phyloP scores from a whole-genome alignment of 2,888 invertebrate genomes.

The Ophion obscuratus region DNA sequence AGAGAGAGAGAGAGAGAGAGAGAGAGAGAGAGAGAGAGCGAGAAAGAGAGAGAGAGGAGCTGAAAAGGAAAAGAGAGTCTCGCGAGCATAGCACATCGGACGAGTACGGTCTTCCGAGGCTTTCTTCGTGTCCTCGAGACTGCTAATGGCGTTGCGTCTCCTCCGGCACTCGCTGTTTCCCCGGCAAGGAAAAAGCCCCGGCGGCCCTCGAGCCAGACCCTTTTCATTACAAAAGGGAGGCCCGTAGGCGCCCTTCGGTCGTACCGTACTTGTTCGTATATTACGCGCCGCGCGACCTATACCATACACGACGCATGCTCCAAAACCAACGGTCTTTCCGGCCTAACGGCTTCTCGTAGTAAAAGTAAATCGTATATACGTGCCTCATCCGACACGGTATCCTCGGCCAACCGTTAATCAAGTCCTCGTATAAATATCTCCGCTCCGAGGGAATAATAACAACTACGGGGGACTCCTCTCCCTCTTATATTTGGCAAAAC shows the following conservation, averaged over 20 bases:
- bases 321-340: constrained; percentile 36
- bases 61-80: constrained; percentile 2
- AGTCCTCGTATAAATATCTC: constrained; percentile 59
- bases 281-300: not conserved
- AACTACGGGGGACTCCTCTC: constrained; percentile 7
- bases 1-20: not conserved
- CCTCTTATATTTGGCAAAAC: constrained; percentile 33
- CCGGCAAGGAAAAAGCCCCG: constrained; percentile 46
- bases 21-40: not conserved
- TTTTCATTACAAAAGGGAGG: constrained; percentile 51
- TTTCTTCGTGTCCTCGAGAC: constrained; percentile 61
- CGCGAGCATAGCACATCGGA: constrained; percentile 23
- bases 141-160: constrained; percentile 64
- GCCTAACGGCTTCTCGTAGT: constrained; percentile 29
- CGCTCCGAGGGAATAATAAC: constrained; percentile 44
- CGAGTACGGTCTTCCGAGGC: constrained; percentile 6
- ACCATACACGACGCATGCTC: constrained; percentile 7
- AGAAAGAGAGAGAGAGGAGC: not conserved
- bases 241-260: constrained; percentile 46
- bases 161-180: constrained; percentile 19
- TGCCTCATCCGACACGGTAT: not conserved
- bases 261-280: not conserved
- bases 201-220: constrained; percentile 50
- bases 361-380: constrained; percentile 3
- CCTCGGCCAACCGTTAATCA: constrained; percentile 54